Evolutionary conservation across 2,797 vertebrate species (phyloP).

Genomic region (Euthynnus affinis): DNA sequence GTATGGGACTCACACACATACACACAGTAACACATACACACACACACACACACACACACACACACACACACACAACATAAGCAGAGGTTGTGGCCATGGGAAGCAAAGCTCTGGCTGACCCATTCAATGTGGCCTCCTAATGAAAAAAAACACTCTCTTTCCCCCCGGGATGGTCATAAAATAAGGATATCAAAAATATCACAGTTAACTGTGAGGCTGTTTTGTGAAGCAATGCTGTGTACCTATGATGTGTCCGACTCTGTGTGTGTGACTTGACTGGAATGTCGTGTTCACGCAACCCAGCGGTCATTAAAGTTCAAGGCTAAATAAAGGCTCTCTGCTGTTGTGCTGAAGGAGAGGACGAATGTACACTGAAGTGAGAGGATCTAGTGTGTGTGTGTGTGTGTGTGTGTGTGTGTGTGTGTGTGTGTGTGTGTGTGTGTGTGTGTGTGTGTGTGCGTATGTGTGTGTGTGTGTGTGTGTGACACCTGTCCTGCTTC

Average conservation of each 20-base stretch:
- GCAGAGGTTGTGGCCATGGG: constrained; percentile 23
- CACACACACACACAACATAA: constrained; percentile 14
- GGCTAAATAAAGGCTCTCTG: constrained; percentile 76
- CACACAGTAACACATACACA: background rate
- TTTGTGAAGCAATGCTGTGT: constrained; percentile 3
- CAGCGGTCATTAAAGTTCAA: constrained; percentile 65
- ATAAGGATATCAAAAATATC: constrained; percentile 30
- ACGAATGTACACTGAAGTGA: constrained; percentile 1
- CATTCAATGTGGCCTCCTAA: background rate
- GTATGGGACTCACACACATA: background rate
- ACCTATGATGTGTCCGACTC: constrained; percentile 1
- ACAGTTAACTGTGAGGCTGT: constrained; percentile 30
- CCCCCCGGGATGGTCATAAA: constrained; percentile 29
- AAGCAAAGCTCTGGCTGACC: constrained; percentile 32
- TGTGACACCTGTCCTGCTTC: constrained; percentile 7
- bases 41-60: constrained; percentile 10
- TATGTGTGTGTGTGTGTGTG: too few species aligned
- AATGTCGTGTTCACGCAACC: constrained; percentile 39
- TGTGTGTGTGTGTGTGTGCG: background rate
- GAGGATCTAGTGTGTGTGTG: constrained; percentile 13
- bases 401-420: background rate
- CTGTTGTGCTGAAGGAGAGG: constrained; percentile 18
- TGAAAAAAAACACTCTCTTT: background rate
- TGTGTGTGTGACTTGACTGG: constrained; percentile 40
- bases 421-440: background rate